Conservation (phyloP, 2,797 vertebrate species). For the Hippocampus kuda region DNA sequence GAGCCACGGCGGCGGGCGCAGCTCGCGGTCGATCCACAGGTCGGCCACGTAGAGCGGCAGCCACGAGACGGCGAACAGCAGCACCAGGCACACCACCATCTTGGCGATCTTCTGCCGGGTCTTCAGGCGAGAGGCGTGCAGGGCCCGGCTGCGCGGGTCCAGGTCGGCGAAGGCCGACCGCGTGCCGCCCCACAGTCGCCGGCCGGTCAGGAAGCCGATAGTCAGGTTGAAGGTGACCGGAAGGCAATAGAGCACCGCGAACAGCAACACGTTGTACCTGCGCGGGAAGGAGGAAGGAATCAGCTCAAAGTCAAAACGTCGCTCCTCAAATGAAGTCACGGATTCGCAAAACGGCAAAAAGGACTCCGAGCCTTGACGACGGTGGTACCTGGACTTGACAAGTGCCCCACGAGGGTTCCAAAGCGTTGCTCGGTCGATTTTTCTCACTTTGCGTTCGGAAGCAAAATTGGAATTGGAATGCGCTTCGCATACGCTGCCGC, state of each 20-base stretch:
- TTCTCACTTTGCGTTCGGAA: too few relatives aligned
- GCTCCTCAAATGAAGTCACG: too few relatives aligned
- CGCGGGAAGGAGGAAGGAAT: not conserved
- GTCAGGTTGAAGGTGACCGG: constrained; percentile 84
- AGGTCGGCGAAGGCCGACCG: constrained; percentile 63
- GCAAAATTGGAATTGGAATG: too few relatives aligned
- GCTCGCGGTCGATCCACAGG: constrained; percentile 80
- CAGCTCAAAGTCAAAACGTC: too few relatives aligned
- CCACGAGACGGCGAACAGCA: constrained; percentile 81
- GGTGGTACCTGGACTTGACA: too few relatives aligned
- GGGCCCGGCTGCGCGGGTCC: constrained; percentile 66
- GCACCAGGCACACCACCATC: constrained; percentile 83
- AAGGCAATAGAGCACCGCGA: constrained; percentile 84
- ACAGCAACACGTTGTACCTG: constrained; percentile 79
- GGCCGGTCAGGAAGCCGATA: constrained; percentile 80
- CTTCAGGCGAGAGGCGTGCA: constrained; percentile 77
- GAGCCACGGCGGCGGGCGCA: constrained; percentile 72
- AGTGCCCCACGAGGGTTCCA: too few relatives aligned
- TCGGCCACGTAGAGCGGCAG: constrained; percentile 80
- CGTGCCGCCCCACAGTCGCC: constrained; percentile 72
- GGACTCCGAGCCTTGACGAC: too few relatives aligned
- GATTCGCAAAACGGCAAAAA: too few relatives aligned
- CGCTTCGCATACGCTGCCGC: too few relatives aligned
- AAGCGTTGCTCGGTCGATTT: too few relatives aligned
- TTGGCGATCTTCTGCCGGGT: constrained; percentile 82